Evolutionary conservation across 1,140 invertebrate species (phyloP).

Genomic region (Eriosoma lanigerum): DNA sequence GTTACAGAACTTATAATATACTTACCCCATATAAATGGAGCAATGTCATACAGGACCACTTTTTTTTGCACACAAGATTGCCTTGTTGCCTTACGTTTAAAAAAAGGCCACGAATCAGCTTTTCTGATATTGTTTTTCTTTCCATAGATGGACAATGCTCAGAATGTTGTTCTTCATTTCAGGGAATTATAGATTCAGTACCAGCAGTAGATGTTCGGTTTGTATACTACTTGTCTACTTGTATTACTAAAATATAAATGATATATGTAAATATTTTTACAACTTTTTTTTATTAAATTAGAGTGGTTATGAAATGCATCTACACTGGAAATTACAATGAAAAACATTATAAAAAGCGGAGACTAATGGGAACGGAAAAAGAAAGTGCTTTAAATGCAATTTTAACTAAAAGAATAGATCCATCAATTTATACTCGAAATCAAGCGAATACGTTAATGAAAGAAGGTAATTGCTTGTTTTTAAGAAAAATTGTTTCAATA

Average conservation of each 20-base stretch:
- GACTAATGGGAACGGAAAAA: background rate
- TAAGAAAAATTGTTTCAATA: too few species aligned
- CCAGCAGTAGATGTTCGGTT: conserved; percentile 4
- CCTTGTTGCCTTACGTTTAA: background rate
- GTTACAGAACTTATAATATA: background rate
- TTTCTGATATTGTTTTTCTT: background rate
- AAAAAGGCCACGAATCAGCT: background rate
- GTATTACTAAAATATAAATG: background rate
- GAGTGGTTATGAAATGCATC: conserved; percentile 11
- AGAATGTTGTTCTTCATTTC: conserved; percentile 1
- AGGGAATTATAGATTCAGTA: background rate
- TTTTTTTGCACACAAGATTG: background rate
- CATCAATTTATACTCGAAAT: conserved; percentile 7
- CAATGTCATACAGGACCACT: background rate
- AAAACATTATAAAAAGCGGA: conserved; percentile 16
- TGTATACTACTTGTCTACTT: background rate
- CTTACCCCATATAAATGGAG: background rate
- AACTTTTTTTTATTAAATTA: background rate
- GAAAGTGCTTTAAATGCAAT: conserved; percentile 1
- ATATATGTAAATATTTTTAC: too few species aligned
- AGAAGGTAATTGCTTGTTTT: background rate
- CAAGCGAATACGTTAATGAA: background rate
- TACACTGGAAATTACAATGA: background rate
- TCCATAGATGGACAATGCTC: background rate
- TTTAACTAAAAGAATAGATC: background rate